Evolutionary conservation across 2,797 vertebrate species (phyloP).

Genomic region (Syngnathus acus): DNA sequence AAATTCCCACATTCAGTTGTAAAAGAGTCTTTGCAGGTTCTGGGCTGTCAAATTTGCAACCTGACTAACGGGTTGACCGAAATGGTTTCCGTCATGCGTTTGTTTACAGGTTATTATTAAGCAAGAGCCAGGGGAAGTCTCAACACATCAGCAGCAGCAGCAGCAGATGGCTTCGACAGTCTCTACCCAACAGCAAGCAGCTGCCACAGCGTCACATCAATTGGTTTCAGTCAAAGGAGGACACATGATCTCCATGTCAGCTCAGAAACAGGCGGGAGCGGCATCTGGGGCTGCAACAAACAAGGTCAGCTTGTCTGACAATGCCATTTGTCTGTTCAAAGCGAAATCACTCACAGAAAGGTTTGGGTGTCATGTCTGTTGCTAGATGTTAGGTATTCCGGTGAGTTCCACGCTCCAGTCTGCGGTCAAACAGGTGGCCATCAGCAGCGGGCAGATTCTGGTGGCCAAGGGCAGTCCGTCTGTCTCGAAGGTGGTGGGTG

Average conservation of each 20-base stretch:
- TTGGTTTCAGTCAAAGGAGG: slow-evolving; percentile 93
- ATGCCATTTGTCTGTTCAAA: background rate
- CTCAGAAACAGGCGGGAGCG: slow-evolving; percentile 81
- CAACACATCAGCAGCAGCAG: slow-evolving; percentile 67
- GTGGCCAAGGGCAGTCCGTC: slow-evolving; percentile 88
- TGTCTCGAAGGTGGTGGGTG: slow-evolving; percentile 82
- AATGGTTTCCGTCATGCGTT: background rate
- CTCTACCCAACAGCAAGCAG: slow-evolving; percentile 72
- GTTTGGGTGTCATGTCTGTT: background rate
- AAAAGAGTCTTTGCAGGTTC: background rate
- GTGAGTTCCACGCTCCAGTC: slow-evolving; percentile 86
- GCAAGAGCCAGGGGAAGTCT: slow-evolving; percentile 91
- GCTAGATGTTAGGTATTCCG: slow-evolving; percentile 87
- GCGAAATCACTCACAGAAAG: background rate
- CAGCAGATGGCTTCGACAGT: slow-evolving; percentile 66
- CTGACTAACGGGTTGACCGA: background rate
- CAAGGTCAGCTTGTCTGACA: slow-evolving; percentile 71
- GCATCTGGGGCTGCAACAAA: slow-evolving; percentile 63
- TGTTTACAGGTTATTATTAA: slow-evolving; percentile 92
- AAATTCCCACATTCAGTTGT: background rate
- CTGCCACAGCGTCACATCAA: slow-evolving; percentile 73
- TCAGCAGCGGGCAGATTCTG: slow-evolving; percentile 92
- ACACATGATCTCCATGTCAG: slow-evolving; percentile 91
- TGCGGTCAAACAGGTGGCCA: slow-evolving; percentile 90
- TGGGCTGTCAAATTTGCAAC: background rate